Evolutionary conservation across 2,888 invertebrate species (phyloP).

Genomic region (Oligia latruncula): DNA sequence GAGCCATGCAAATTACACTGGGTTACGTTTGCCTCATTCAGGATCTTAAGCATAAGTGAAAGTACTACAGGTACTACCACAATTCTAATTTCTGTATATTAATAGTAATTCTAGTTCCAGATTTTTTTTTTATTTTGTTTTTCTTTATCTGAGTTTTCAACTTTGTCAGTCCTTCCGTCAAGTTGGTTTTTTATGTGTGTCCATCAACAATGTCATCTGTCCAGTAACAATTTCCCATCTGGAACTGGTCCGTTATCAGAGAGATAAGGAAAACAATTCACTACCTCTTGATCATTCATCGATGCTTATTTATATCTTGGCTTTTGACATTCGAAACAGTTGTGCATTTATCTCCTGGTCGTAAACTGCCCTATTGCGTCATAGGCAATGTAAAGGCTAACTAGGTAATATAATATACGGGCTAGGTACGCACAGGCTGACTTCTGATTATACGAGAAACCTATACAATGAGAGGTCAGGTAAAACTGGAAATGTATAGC

Average conservation of each 20-base stretch:
- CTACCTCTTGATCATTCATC: slow-evolving; percentile 13
- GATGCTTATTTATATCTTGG: not conserved
- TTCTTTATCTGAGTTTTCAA: not conserved
- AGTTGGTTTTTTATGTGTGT: not conserved
- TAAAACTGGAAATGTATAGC: not conserved
- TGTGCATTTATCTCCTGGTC: not conserved
- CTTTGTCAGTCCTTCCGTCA: not conserved
- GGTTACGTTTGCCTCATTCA: not conserved
- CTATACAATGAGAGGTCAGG: not conserved
- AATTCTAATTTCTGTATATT: not conserved
- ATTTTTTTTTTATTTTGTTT: not conserved
- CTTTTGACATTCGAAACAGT: slow-evolving; percentile 29
- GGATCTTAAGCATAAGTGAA: not conserved
- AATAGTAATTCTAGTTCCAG: not conserved
- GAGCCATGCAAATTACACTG: no score
- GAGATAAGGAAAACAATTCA: slow-evolving; percentile 17
- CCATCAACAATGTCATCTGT: no score
- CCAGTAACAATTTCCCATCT: not conserved
- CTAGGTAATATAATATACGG: slow-evolving; percentile 12
- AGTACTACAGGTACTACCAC: not conserved
- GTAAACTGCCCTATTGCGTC: slow-evolving; percentile 15
- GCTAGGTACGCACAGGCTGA: not conserved
- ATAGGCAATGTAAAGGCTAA: slow-evolving; percentile 17
- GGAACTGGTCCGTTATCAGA: not conserved
- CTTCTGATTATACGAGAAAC: not conserved